Base-by-base conservation (phyloP, 2,888 invertebrate genomes). In the Sminthurinus aureus region DNA sequence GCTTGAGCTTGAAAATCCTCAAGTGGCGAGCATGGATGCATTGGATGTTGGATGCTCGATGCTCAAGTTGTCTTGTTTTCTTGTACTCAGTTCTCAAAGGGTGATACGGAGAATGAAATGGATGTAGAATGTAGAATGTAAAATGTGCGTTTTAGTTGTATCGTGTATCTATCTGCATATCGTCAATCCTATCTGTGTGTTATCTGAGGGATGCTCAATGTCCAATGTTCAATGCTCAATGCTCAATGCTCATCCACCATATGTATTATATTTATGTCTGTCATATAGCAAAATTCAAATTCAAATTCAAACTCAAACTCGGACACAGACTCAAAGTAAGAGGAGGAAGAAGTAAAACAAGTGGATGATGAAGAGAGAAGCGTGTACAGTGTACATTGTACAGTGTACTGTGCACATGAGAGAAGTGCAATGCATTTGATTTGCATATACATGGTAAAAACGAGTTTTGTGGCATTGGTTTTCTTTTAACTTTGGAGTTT, bases 391-490 rank as follows among this genome's bases (percentile, higher is more conserved):
- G n/a, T n/a, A n/a, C n/a, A n/a, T n/a, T n/a, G n/a, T n/a, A n/a
- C n/a, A n/a, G n/a, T n/a, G n/a, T n/a, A n/a, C n/a, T n/a, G n/a
- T 52, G n/a, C 12, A 58, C 0, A 1, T 3, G 78, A 64, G 78
- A 66, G 78, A 15, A 78, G 8, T 64, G 75, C 66, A 79, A 38
- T 77, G 79, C 69, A 79, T 58, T 73, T 81, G 80, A 81, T 81
- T 81, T 81, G 80, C 80, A 81, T 81, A 81, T 58, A 74, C 58
- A 73, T 74, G 73, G 73, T 74, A 81, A 81, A 80, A 81, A 81
- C 80, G 52, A 81, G 80, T 81, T 81, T 81, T 81, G 73, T 81
- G 80, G 80, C 58, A 73, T 81, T 81, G 80, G 64, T 64, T 26
- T 38, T 38, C 38, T 38, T 6, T 38, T 38, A 6, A 38, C 3